A percentile compares a stretch with the other conserved stretches of the same genome.
These are phyloP conservation scores for Salpingus planirostris DNA, from an alignment of 2,888 invertebrate species.

Conservation along the genomic window DNA sequence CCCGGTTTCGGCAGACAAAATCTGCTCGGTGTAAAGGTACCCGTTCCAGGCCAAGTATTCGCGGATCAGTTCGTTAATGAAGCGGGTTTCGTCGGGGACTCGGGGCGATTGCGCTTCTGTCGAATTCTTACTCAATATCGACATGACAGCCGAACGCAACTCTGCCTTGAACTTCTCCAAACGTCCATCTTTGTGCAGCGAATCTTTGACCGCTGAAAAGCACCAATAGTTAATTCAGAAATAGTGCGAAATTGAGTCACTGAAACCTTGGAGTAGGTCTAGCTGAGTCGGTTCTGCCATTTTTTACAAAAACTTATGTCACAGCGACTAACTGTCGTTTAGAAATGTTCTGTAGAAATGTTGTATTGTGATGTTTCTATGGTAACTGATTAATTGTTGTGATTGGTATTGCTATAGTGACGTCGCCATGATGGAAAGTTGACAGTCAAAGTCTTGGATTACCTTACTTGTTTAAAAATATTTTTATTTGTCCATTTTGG, in stretches of 20 bases:
- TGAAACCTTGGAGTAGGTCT: conserved; percentile 36
- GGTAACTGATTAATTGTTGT: too few species aligned
- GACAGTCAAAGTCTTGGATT: too few species aligned
- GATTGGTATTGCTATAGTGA: too few species aligned
- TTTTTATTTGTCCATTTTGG: too few species aligned
- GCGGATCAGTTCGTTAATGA: conserved; percentile 57
- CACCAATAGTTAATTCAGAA: neutral
- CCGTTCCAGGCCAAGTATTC: conserved; percentile 66
- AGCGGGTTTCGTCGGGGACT: conserved; percentile 39
- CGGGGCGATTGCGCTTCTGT: conserved; percentile 26
- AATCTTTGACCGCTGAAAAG: conserved; percentile 38
- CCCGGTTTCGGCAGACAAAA: conserved; percentile 36
- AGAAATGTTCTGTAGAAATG: too few species aligned
- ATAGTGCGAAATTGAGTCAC: too few species aligned
- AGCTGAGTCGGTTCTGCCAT: conserved; percentile 33
- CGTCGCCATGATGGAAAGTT: too few species aligned
- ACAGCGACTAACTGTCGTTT: too few species aligned
- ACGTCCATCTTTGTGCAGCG: conserved; percentile 36
- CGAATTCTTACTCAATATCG: conserved; percentile 33
- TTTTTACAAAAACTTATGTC: too few species aligned
- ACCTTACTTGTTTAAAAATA: too few species aligned
- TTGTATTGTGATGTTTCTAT: too few species aligned
- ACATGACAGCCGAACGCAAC: conserved; percentile 38
- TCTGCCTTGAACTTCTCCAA: conserved; percentile 38
- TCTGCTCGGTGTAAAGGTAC: conserved; percentile 51